Evolutionary conservation across 2,888 invertebrate genomes (phyloP), one percentile per base, ranked within the genome.

Genomic region (Camptogramma bilineatum): DNA sequence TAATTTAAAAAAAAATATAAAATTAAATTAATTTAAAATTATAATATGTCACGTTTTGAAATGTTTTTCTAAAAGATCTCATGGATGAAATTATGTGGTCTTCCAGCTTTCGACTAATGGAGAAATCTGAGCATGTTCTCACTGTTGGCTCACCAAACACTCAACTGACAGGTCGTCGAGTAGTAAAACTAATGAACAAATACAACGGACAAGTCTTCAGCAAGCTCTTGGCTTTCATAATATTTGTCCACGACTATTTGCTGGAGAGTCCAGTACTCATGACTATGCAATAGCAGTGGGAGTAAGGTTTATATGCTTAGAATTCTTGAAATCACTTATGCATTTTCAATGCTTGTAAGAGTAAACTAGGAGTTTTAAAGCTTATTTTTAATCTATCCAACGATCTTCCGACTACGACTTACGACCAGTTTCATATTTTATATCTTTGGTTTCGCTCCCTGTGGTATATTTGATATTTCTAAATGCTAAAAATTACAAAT

Each of bases 171-270:
- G 73, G 71, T 71, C 74, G 73, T 75, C 72, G 73, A 77, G 74
- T 76, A 74, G 72, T 71, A 69, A 65, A 71, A 74, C 75, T 77
- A 78, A 83, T 75, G 78, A 73, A 73, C 78, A 85, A 83, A 85
- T 81, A 82, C 63, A 72, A 68, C 74, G 76, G 77, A 67, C 53
- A 61, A 59, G 55, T 63, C 68, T 62, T 69, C 63, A 69, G 67
- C 85, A 84, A 72, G 80, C 84, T 77, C 83, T 87, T 82, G 79
- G 82, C 80, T 84, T 82, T 82, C 79, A 81, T 81, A 85, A 82
- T 86, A 85, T 87, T 87, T 86, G 81, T 75, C 60, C 68, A 70
- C 71, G 73, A 68, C 61, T 87, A 79, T 88, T 88, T 86, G 79
- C 72, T 71, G 66, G 39, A 51, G 53, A 47, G 48, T 70, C 68